Percentiles rank a stretch among this genome's conserved stretches.
Evolutionary conservation across 2,113 vertebrate species (phyloP).

Genomic region (Trachemys scripta): DNA sequence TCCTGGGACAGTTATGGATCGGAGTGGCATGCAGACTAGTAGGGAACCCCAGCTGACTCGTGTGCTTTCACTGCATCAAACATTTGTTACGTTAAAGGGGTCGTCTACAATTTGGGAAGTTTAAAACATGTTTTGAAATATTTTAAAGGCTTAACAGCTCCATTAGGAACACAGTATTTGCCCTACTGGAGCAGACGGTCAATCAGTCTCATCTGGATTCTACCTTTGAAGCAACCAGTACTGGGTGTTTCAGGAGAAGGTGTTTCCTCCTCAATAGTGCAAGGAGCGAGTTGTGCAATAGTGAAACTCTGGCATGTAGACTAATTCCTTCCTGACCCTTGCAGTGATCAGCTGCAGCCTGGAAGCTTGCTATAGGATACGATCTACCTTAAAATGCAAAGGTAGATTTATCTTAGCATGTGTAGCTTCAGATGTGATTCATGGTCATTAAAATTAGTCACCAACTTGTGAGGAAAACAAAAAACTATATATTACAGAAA

Average conservation of each 20-base stretch:
- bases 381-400: not conserved
- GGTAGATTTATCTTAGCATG: not conserved
- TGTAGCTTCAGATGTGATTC: conserved; percentile 28
- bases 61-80: not conserved
- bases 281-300: not conserved
- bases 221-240: not conserved
- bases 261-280: not conserved
- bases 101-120: conserved; percentile 15
- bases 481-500: conserved; percentile 42
- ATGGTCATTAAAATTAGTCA: conserved; percentile 56
- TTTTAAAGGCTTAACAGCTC: not conserved
- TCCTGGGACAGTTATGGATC: conserved; percentile 32
- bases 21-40: not conserved
- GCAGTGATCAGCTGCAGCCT: not conserved
- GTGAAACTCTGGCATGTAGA: not conserved
- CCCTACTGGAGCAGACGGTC: not conserved
- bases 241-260: not conserved
- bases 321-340: not conserved
- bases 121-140: not conserved
- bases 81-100: conserved; percentile 2
- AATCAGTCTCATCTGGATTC: not conserved
- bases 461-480: conserved; percentile 48
- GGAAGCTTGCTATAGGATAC: not conserved
- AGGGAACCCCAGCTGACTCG: not conserved
- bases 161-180: not conserved